Percentiles rank a stretch among this genome's conserved stretches.
phyloP scores from a whole-genome alignment of 2,113 vertebrate genomes.

The Oncorhynchus nerka region DNA sequence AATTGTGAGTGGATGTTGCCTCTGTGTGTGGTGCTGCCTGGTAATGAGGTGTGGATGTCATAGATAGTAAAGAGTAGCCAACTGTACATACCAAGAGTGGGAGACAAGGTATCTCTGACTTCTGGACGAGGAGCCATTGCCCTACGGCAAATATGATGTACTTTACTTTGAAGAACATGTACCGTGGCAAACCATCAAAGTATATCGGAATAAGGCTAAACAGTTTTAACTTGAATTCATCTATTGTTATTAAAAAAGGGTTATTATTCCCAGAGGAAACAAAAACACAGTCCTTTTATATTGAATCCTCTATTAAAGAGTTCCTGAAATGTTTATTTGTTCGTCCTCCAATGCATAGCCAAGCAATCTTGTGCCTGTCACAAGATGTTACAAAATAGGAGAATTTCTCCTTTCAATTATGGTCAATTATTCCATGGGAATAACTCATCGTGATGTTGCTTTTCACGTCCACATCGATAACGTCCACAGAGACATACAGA shows the following conservation, averaged over 20 bases:
- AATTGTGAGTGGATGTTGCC: background rate
- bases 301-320: background rate
- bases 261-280: background rate
- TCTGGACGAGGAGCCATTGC: slow-evolving; percentile 87
- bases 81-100: slow-evolving; percentile 33
- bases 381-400: background rate
- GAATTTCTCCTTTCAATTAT: background rate
- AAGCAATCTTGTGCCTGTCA: background rate
- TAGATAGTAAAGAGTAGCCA: background rate
- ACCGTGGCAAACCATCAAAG: background rate
- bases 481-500: background rate
- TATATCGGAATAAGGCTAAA: background rate
- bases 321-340: slow-evolving; percentile 14
- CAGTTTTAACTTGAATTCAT: background rate
- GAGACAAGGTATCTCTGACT: slow-evolving; percentile 67
- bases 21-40: background rate
- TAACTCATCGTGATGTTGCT: background rate
- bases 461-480: background rate
- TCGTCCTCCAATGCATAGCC: slow-evolving; percentile 3
- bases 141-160: slow-evolving; percentile 52
- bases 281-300: background rate
- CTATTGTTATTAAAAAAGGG: background rate
- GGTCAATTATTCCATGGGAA: background rate
- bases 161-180: background rate
- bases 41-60: background rate